Evolutionary conservation across 2,113 vertebrate species (phyloP).

Genomic region (Notarius lentiginosus): DNA sequence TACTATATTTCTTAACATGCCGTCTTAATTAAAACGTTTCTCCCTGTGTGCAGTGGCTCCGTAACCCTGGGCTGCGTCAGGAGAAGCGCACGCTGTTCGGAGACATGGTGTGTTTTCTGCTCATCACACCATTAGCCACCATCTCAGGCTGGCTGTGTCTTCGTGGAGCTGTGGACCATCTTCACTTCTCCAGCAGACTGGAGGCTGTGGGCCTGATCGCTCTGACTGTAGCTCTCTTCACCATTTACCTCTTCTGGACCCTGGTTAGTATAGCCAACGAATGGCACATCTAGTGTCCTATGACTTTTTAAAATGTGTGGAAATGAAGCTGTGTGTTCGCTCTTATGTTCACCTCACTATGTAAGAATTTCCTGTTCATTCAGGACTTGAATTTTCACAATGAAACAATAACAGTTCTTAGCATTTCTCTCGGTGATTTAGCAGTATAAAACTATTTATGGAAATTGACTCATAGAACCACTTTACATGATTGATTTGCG

Average conservation of each 20-base stretch:
- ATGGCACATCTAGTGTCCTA: neutral
- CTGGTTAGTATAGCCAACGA: conserved; percentile 71
- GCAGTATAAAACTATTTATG: neutral
- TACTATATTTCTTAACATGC: neutral
- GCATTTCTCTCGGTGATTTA: neutral
- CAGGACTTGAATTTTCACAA: neutral
- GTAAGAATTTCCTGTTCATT: neutral
- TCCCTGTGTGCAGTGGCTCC: conserved; percentile 81
- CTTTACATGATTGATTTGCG: neutral
- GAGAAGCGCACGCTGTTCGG: conserved; percentile 94
- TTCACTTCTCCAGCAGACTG: conserved; percentile 89
- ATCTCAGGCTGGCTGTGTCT: conserved; percentile 96
- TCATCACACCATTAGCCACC: conserved; percentile 90
- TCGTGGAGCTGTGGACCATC: conserved; percentile 88
- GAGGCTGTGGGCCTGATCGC: conserved; percentile 93
- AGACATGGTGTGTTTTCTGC: conserved; percentile 95
- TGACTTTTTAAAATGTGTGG: neutral
- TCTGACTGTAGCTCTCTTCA: conserved; percentile 95
- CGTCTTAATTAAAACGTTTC: neutral
- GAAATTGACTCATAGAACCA: neutral
- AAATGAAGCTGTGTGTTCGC: neutral
- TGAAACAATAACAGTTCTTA: neutral
- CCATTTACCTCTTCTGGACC: conserved; percentile 96
- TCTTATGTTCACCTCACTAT: neutral
- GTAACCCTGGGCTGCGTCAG: conserved; percentile 85